These are phyloP conservation scores for Lytechinus variegatus DNA, from an alignment of 35 echinoderm and acorn worm species.

Conservation along the genomic window DNA sequence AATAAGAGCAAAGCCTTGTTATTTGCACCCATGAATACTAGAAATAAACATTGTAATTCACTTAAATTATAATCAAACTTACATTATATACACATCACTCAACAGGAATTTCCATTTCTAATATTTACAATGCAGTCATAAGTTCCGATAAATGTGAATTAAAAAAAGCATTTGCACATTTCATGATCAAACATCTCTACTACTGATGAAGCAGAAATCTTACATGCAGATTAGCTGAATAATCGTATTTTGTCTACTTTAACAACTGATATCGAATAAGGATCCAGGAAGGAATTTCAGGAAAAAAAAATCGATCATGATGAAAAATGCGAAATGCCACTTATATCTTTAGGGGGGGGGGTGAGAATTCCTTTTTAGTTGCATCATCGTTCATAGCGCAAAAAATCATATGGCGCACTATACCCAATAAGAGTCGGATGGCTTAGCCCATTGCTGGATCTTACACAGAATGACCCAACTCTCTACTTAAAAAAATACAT, in stretches of 20 bases:
- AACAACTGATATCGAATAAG: not conserved
- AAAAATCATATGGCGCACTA: no score
- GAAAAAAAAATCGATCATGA: not conserved
- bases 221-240: not conserved
- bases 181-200: not conserved
- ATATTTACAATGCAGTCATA: not conserved
- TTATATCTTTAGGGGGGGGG: no score
- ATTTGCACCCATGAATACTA: slow-evolving; percentile 1
- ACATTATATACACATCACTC: not conserved
- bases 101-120: not conserved
- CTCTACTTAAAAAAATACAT: no score
- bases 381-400: no score
- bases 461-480: no score
- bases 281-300: no score
- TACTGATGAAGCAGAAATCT: not conserved
- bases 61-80: not conserved
- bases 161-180: not conserved
- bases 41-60: not conserved
- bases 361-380: no score
- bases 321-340: not conserved
- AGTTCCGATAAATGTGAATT: not conserved
- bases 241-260: not conserved
- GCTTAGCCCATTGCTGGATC: no score
- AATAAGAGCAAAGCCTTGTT: not conserved
- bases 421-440: no score